These are phyloP conservation scores for Mizuhopecten yessoensis DNA, from an alignment of 1,140 invertebrate species.

Conservation along the genomic window DNA sequence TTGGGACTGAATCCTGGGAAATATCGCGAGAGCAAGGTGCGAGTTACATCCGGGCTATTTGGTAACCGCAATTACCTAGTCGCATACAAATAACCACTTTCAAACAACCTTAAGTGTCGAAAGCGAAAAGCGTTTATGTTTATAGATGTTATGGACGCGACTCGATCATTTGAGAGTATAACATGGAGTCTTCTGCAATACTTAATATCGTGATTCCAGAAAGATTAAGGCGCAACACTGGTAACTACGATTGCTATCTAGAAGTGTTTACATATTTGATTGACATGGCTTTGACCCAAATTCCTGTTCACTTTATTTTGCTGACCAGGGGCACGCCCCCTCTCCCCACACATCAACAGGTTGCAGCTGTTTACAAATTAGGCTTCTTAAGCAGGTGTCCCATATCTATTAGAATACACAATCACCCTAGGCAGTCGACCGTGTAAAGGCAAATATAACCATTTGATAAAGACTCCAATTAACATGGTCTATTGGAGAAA, in stretches of 20 bases:
- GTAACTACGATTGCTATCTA: neutral
- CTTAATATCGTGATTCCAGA: neutral
- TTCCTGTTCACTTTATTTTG: too few species aligned
- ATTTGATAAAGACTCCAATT: too few species aligned
- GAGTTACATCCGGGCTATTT: constrained; percentile 23
- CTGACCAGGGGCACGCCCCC: too few species aligned
- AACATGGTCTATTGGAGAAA: too few species aligned
- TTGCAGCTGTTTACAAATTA: too few species aligned
- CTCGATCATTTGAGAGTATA: neutral
- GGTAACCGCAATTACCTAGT: neutral
- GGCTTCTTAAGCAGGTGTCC: too few species aligned
- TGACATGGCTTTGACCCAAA: too few species aligned
- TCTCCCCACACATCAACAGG: too few species aligned
- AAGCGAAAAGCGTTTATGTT: constrained; percentile 17
- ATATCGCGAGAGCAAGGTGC: constrained; percentile 43
- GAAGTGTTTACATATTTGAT: too few species aligned
- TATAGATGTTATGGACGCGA: neutral
- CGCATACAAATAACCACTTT: neutral
- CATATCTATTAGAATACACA: too few species aligned
- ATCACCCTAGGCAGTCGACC: too few species aligned
- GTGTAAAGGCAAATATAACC: too few species aligned
- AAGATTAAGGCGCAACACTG: neutral
- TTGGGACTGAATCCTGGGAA: constrained; percentile 13
- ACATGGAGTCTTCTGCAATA: neutral
- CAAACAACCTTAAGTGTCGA: neutral